These are phyloP conservation scores for Sciurus carolinensis DNA, from an alignment of 2,797 vertebrate species.

Conservation along the genomic window DNA sequence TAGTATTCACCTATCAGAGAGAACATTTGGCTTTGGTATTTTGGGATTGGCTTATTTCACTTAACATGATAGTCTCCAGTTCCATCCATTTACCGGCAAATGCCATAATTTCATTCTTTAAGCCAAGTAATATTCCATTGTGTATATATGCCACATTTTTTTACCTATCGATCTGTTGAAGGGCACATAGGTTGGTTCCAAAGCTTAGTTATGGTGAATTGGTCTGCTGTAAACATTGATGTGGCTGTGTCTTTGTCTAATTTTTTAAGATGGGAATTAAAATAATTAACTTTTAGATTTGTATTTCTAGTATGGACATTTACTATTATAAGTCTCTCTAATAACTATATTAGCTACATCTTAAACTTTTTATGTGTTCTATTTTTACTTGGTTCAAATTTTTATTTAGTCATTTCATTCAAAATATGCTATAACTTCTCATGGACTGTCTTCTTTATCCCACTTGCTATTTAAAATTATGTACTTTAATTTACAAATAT, in stretches of 20 bases:
- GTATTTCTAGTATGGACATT: neutral
- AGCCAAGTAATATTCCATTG: too few species aligned
- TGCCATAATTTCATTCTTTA: too few species aligned
- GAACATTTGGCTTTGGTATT: too few species aligned
- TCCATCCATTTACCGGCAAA: too few species aligned
- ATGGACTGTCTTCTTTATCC: neutral
- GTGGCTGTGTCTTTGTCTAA: neutral
- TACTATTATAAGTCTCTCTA: neutral
- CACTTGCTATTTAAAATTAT: neutral
- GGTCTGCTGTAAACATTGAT: too few species aligned
- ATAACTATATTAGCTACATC: neutral
- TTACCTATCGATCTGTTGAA: too few species aligned
- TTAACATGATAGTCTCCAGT: too few species aligned
- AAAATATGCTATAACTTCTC: neutral
- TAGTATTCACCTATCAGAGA: too few species aligned
- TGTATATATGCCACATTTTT: too few species aligned
- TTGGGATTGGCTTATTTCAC: too few species aligned
- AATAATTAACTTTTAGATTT: neutral
- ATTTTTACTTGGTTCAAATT: neutral
- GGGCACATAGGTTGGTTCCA: too few species aligned
- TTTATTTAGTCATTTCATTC: neutral
- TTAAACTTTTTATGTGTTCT: neutral
- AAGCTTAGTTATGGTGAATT: too few species aligned
- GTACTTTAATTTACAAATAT: neutral
- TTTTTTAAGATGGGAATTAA: neutral